Evolutionary conservation across 2,113 vertebrate genomes (phyloP).

Genomic region (Dicerorhinus sumatrensis): DNA sequence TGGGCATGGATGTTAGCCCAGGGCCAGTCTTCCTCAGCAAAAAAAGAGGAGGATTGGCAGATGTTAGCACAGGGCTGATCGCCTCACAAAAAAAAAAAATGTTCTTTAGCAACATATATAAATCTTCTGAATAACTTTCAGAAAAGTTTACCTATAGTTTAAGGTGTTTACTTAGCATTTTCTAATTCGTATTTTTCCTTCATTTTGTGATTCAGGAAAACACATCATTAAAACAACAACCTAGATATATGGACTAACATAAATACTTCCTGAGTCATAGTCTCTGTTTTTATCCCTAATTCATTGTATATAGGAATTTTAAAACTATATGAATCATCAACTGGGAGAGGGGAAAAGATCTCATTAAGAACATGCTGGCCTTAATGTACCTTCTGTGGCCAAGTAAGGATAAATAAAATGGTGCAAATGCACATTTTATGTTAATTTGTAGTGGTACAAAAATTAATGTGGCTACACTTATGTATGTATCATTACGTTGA

Average conservation of each 20-base stretch:
- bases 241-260: neutral
- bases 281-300: neutral
- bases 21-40: too few relatives aligned
- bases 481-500: neutral
- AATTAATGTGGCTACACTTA: neutral
- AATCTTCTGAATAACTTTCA: neutral
- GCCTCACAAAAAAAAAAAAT: slow-evolving; percentile 36
- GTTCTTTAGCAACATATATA: neutral
- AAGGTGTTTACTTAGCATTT: neutral
- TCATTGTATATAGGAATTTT: slow-evolving; percentile 3
- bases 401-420: neutral
- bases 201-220: neutral
- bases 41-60: too few relatives aligned
- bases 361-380: neutral
- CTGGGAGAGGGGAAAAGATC: neutral
- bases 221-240: neutral
- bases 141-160: neutral
- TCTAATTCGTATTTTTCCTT: neutral
- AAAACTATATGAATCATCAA: neutral
- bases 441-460: neutral
- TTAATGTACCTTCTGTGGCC: neutral
- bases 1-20: too few relatives aligned
- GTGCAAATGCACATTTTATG: neutral
- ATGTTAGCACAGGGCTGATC: too few relatives aligned
- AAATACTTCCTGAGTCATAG: neutral